These are phyloP conservation scores for Nemotelus pantherinus DNA, from an alignment of 2,888 invertebrate species.

Conservation along the genomic window DNA sequence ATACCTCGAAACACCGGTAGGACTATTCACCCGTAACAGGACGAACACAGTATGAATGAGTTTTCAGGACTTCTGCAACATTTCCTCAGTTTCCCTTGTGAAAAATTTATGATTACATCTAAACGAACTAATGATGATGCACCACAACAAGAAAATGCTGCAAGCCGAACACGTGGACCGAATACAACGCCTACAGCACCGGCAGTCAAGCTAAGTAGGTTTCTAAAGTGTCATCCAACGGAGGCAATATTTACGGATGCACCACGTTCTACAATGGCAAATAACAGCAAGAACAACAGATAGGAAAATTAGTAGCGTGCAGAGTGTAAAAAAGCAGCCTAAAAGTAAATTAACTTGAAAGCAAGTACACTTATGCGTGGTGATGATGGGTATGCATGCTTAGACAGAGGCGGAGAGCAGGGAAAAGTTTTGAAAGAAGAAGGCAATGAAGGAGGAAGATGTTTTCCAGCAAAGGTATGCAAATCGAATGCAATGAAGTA, in stretches of 20 bases:
- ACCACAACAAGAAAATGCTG: neutral
- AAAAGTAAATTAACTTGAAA: constrained; percentile 44
- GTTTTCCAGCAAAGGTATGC: constrained; percentile 43
- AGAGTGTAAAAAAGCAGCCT: neutral
- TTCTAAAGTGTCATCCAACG: neutral
- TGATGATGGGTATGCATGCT: constrained; percentile 1
- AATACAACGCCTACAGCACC: neutral
- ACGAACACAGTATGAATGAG: constrained; percentile 1
- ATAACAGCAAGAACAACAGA: constrained; percentile 27
- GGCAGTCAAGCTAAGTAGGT: neutral
- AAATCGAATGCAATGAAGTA: constrained; percentile 45
- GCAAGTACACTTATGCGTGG: constrained; percentile 16
- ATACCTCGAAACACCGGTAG: constrained; percentile 1
- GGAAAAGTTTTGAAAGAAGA: constrained; percentile 5
- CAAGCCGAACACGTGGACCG: neutral
- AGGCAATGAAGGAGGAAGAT: constrained; percentile 13
- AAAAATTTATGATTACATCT: neutral
- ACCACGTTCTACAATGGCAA: constrained; percentile 29
- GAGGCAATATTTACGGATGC: constrained; percentile 23
- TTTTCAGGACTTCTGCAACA: constrained; percentile 11
- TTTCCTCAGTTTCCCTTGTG: neutral
- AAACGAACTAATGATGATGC: constrained; percentile 35
- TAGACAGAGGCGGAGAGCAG: constrained; percentile 2
- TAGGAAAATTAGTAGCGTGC: constrained; percentile 20
- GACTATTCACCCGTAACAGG: constrained; percentile 20